Percentiles rank a stretch among this genome's conserved stretches.
Conservation (phyloP, 2,888 invertebrate species). For the Idaea straminata region DNA sequence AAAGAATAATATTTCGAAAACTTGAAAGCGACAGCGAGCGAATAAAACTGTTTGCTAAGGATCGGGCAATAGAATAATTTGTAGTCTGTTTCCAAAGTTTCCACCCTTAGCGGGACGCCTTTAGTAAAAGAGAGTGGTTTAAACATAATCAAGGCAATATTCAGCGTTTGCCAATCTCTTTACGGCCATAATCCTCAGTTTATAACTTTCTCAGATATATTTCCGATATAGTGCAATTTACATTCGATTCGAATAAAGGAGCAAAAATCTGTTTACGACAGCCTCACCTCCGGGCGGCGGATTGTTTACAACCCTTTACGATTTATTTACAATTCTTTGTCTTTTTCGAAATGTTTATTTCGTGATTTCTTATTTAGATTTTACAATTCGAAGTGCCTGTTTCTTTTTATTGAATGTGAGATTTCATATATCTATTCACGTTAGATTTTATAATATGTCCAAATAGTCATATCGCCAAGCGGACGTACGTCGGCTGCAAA, state of each 20-base stretch:
- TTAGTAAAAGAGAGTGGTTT: background rate
- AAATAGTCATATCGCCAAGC: too few relatives aligned
- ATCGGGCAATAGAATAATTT: too few relatives aligned
- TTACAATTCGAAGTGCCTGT: background rate
- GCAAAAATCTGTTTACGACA: background rate
- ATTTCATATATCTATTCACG: too few relatives aligned
- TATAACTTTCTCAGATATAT: background rate
- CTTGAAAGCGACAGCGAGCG: too few relatives aligned
- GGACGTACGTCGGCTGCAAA: too few relatives aligned
- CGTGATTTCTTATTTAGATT: background rate
- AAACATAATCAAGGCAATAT: background rate
- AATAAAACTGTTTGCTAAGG: too few relatives aligned
- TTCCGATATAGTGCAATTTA: background rate
- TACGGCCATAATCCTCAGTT: slow-evolving; percentile 1
- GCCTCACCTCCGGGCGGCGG: background rate
- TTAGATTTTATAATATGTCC: too few relatives aligned
- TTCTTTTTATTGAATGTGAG: too few relatives aligned
- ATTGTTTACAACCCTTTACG: background rate
- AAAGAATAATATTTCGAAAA: too few relatives aligned
- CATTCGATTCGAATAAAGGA: background rate
- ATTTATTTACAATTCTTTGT: background rate
- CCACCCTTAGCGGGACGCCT: background rate
- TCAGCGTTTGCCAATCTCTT: background rate
- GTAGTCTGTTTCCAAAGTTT: background rate
- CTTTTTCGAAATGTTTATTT: background rate